Conservation (phyloP, 2,797 vertebrate species). For the Mallotus villosus region DNA sequence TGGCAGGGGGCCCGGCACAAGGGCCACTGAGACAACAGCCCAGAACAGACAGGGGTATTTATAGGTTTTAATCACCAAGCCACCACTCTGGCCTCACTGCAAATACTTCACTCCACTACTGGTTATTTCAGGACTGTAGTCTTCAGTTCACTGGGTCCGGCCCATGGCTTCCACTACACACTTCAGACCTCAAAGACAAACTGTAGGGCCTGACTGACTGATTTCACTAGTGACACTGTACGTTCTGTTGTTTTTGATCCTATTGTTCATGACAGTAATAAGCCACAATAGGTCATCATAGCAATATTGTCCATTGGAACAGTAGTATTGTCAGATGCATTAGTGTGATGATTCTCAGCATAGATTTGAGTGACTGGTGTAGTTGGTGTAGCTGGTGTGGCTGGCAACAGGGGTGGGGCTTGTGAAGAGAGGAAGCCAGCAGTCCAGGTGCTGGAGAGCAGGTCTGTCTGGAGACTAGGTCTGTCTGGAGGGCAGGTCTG, state of each 20-base stretch:
- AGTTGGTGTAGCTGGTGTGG: no score
- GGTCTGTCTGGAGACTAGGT: no score
- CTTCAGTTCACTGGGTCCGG: slow-evolving; percentile 20
- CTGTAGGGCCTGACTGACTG: neutral
- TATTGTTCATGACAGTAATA: neutral
- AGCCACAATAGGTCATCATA: neutral
- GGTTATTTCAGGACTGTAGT: slow-evolving; percentile 36
- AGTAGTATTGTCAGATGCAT: neutral
- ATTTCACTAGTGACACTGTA: neutral
- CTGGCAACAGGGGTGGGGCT: no score
- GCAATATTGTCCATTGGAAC: no score
- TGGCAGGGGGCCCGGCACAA: slow-evolving; percentile 53
- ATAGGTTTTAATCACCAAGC: slow-evolving; percentile 79
- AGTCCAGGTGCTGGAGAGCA: no score
- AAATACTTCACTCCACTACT: slow-evolving; percentile 64
- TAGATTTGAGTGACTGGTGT: neutral
- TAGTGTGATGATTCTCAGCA: neutral
- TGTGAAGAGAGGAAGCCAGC: no score
- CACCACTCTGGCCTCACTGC: slow-evolving; percentile 72
- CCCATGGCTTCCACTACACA: neutral
- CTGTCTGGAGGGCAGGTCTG: no score
- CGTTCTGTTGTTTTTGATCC: neutral
- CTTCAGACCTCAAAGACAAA: neutral
- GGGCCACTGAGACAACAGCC: slow-evolving; percentile 49
- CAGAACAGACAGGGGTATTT: slow-evolving; percentile 70